Evolutionary conservation across 2,888 invertebrate species (phyloP), one percentile per base, ranked within the genome.

Genomic region (Dynastes grantii): DNA sequence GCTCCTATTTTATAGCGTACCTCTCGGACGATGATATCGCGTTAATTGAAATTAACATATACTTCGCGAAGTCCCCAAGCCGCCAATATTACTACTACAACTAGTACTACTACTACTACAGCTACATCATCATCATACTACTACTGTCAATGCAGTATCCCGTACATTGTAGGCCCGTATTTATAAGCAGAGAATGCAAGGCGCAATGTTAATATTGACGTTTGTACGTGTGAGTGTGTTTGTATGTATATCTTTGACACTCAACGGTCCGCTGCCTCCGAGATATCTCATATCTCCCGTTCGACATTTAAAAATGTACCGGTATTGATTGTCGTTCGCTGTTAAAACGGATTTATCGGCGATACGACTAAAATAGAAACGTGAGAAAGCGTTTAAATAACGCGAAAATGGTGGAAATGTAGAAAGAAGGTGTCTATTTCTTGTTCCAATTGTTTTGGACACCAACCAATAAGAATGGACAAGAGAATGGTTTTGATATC

Each of bases 181-280:
- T 68, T 68, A 68, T 16, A 68, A 68, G 49, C 49, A 9, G 68
- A 73, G 73, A 73, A 53, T 29, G 55, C 55, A 2, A 45, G 68
- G 11, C 29, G 63, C 27, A 68, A 27, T 29, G 68, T 68, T 68
- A 13, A 51, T 68, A 68, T 68, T 68, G 68, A 68, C 51, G 68
- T 68, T 68, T 51, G 51, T 68, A n/a, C 51, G 45, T 45, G 45
- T 11, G 45, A 2, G 9, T 45, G 45, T 45, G 11, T 45, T 1
- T 45, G 45, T 45, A 45, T 11, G 45, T 45, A 45, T 45, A 45
- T 45, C 45, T 51, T 68, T 68, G 51, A 68, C 13, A n/a, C 58
- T 58, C 73, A 73, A 73, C 73, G 61, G 61, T 61, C 73, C 61
- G 73, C 73, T 75, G 73, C 73, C 73, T 75, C 61, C 45, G 40